A percentile compares a stretch with the other conserved stretches of the same genome.
These are phyloP conservation scores for Origma solitaria DNA, from an alignment of 2,113 vertebrate species.

Conservation along the genomic window DNA sequence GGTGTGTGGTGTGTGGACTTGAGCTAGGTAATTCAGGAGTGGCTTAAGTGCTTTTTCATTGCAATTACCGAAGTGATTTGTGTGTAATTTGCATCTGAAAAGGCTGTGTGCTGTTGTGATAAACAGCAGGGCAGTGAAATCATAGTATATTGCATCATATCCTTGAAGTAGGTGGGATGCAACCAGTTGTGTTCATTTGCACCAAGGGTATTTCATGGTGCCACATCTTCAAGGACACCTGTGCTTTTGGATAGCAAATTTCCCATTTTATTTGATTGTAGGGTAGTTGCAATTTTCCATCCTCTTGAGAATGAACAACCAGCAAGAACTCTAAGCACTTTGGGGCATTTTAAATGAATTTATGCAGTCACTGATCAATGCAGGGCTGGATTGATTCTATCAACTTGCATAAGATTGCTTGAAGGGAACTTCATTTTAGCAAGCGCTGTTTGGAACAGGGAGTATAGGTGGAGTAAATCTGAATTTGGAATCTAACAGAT, in stretches of 20 bases:
- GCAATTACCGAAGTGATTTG: neutral
- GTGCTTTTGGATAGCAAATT: neutral
- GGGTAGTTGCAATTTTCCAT: neutral
- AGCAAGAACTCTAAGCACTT: neutral
- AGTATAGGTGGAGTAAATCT: neutral
- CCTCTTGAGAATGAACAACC: neutral
- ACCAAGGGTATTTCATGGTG: neutral
- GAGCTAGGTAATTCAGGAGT: neutral
- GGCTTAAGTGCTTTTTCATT: neutral
- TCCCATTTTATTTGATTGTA: neutral
- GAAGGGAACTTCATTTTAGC: slow-evolving; percentile 3
- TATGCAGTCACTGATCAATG: neutral
- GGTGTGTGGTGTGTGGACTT: neutral
- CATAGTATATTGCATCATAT: neutral
- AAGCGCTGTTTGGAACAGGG: neutral
- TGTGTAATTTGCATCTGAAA: neutral
- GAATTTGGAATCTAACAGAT: neutral
- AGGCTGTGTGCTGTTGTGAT: neutral
- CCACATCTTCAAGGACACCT: neutral
- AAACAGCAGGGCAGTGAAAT: neutral
- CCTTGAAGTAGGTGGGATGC: neutral
- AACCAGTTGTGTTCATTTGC: neutral
- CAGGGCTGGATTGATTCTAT: neutral
- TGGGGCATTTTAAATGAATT: neutral
- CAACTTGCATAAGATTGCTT: neutral